Percentiles rank a stretch among this genome's conserved stretches.
phyloP scores from a whole-genome alignment of 2,888 invertebrate species.

The Leuctra nigra region DNA sequence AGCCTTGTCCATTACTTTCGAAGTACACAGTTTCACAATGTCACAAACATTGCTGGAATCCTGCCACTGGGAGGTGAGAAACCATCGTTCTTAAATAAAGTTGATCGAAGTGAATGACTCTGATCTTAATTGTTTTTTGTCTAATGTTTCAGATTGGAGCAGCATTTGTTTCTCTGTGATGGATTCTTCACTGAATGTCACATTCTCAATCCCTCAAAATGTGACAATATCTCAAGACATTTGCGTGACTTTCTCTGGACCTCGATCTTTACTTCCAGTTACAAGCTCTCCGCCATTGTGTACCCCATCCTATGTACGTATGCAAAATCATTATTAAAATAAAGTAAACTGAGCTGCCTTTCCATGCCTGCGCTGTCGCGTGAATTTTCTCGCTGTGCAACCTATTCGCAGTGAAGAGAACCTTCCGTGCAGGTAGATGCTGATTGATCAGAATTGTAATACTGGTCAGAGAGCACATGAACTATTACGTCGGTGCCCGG shows the following conservation, averaged over 20 bases:
- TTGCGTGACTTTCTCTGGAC: conserved; percentile 29
- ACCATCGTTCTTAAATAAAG: no score
- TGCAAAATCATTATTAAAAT: no score
- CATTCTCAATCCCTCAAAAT: conserved; percentile 23
- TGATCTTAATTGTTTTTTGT: no score
- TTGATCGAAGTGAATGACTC: no score
- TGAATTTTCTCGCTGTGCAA: no score
- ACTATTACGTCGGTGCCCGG: no score
- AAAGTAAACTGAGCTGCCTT: no score
- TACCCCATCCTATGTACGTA: conserved; percentile 8
- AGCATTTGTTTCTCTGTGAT: conserved; percentile 13
- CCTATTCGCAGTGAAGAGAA: no score
- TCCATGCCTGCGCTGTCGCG: no score
- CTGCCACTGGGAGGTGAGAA: conserved; percentile 23
- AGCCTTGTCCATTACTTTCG: conserved; percentile 24
- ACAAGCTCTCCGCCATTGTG: conserved; percentile 24
- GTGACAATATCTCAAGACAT: conserved; percentile 25
- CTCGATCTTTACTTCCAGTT: conserved; percentile 24
- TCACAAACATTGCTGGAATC: conserved; percentile 23
- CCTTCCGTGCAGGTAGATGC: no score
- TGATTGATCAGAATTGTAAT: no score
- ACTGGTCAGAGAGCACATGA: no score
- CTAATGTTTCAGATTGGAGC: conserved; percentile 24
- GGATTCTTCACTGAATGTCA: conserved; percentile 18
- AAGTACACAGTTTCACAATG: conserved; percentile 22